Evolutionary conservation across 1,140 invertebrate species (phyloP), one percentile per base, ranked within the genome.

Genomic region (Zaprionus taronus): DNA sequence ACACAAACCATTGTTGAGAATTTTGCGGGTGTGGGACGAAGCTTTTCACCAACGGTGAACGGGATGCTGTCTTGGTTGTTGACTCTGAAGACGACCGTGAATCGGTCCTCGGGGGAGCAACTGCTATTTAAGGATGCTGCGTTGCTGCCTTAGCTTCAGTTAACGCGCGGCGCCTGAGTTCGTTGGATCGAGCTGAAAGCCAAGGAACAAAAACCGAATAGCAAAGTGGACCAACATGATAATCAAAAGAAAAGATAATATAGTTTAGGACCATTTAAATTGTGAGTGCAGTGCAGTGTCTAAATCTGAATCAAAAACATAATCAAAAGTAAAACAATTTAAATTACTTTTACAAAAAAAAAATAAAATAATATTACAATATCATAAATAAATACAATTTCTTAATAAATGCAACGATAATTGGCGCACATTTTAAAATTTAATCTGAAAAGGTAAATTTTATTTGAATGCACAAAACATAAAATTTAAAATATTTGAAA

Each of bases 101-200:
- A 34, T 9, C 64, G 11, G 57, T 70, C 55, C 74, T 77, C 55
- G 70, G 61, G 68, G 68, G 53, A 76, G 73, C 55, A 17, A 65
- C 61, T 74, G 55, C 75, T 92, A 92, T 92, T 92, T 92, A 92
- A 92, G 91, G 91, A 92, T 92, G 91, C 79, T 92, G 87, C 91
- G 82, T 83, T 86, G 72, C 77, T 80, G 74, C 70, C 83, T 91
- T 86, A 76, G 78, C 72, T 76, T 85, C 91, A 92, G 91, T 92
- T 91, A 85, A 76, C 80, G 91, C 91, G 91, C 80, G 91, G 78
- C 91, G 79, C 80, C 89, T 76, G 87, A 87, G 79, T 79, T 81
- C 76, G 76, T 78, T 79, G 78, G 86, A 86, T 90, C 85, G 81
- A 79, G 83, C 83, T 71, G 34, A 77, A 81, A 90, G 70, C 28